Base-by-base conservation (phyloP, 2,113 vertebrate species). In the Choloepus hoffmanni region DNA sequence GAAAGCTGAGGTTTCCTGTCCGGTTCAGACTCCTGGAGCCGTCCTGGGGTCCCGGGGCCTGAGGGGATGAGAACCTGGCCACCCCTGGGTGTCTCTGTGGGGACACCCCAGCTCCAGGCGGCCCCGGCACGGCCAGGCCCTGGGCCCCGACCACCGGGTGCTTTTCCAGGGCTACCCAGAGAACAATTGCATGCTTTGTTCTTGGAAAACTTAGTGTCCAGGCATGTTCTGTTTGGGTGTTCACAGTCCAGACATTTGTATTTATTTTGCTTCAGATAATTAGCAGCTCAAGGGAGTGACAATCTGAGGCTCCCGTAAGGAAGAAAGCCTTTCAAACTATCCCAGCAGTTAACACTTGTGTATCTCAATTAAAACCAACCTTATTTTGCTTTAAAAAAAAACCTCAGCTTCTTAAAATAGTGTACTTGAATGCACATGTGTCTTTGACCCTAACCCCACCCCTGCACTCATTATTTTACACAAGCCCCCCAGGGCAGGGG, bases 251-350 rank as follows among this genome's bases (percentile, higher is more conserved):
- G 76, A 89, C 48, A 28, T 90, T 86, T 63, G 21, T 90, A 83
- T 96, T 90, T 87, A 94, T 95, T 96, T 97, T 84, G 26, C 68
- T 96, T 90, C 74, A 76, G 91, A 92, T 92, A 67, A 81, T 90
- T 86, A 85, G 94, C 94, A 88, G 65, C 67, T 55, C 94, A 60
- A 72, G 19, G 55, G 63, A 94, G 58, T 58, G 73, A 77, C 50
- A 7, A 33, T 74, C 63, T 53, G 6, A 93, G 79, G 55, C 63
- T 94, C 76, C 58, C 79, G 86, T 96, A 63, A 77, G 77, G 84
- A 92, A 94, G 40, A 85, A 83, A 89, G 26, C 33, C 78, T 93
- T 81, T 77, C 65, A 74, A 70, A 96, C 85, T 58, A 90, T 86
- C 81, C 40, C 58, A 70, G 48, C 19, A 72, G 89, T 90, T 92